Conservation (phyloP, 53 echinoderm and acorn worm genomes). For the Astropecten irregularis region DNA sequence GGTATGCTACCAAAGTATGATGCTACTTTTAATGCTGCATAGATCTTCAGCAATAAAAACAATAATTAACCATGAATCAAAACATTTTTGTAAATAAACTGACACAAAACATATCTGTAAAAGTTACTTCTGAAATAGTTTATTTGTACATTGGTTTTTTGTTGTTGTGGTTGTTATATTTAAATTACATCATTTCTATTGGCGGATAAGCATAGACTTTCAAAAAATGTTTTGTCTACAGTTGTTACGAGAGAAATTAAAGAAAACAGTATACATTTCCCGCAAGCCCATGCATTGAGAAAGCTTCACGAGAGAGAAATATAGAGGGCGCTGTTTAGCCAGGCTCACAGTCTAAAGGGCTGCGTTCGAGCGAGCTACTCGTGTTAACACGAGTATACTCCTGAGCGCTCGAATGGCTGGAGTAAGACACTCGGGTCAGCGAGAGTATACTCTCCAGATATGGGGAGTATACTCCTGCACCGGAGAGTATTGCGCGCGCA, state of each 20-base stretch:
- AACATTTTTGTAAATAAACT: neutral
- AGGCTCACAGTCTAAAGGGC: neutral
- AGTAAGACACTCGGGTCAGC: no score
- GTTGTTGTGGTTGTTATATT: conserved; percentile 5
- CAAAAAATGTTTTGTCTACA: conserved; percentile 40
- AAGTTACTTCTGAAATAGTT: conserved; percentile 51
- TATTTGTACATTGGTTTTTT: conserved; percentile 37
- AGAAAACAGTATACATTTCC: neutral
- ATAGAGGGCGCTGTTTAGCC: neutral
- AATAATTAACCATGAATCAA: no score
- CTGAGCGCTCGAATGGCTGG: no score
- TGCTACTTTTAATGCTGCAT: no score
- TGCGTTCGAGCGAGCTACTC: no score
- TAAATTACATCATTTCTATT: conserved; percentile 48
- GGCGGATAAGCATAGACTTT: conserved; percentile 44
- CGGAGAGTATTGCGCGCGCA: no score
- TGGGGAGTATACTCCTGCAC: no score
- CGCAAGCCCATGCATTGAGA: conserved; percentile 33
- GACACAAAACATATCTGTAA: neutral
- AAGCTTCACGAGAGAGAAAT: no score
- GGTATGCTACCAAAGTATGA: no score
- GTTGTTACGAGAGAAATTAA: conserved; percentile 1
- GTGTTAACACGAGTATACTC: no score
- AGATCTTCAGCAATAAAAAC: no score
- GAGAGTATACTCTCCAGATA: no score